These are phyloP conservation scores for Melanotaenia maccullochi DNA, from an alignment of 2,797 vertebrate genomes.

Conservation along the genomic window DNA sequence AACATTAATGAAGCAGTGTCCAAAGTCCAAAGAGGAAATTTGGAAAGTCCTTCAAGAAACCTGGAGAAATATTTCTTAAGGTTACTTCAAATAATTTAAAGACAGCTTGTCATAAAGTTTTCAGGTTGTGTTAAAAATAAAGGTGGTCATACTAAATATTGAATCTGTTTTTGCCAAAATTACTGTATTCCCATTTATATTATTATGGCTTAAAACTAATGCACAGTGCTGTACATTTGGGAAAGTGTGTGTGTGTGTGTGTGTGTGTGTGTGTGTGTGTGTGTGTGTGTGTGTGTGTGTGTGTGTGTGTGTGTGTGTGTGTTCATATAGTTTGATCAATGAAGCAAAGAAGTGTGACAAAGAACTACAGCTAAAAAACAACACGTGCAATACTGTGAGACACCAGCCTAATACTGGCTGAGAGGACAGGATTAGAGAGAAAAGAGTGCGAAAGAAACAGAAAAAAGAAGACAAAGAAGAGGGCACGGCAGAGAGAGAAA, in stretches of 20 bases:
- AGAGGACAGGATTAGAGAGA: slow-evolving; percentile 1
- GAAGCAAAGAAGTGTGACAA: slow-evolving; percentile 33
- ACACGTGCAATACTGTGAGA: slow-evolving; percentile 8
- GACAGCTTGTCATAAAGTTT: no score
- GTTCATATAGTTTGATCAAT: slow-evolving; percentile 15
- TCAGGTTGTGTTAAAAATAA: neutral
- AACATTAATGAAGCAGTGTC: no score
- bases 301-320: slow-evolving; percentile 6
- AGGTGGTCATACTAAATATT: neutral
- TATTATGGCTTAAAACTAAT: slow-evolving; percentile 5
- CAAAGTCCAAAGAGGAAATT: no score
- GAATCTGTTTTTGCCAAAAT: neutral
- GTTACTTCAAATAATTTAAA: no score
- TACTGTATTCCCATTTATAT: neutral
- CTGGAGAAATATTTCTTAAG: no score
- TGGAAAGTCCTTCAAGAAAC: no score
- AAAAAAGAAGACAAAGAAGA: neutral
- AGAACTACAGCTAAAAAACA: slow-evolving; percentile 16
- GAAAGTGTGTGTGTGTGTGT: neutral
- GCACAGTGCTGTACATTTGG: slow-evolving; percentile 3
- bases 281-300: neutral
- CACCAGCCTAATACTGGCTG: slow-evolving; percentile 8
- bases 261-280: slow-evolving; percentile 21
- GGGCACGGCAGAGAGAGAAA: slow-evolving; percentile 1
- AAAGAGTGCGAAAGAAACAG: neutral